Evolutionary conservation across 1,140 invertebrate species (phyloP), one percentile per base, ranked within the genome.

Genomic region (Bursaphelenchus mucronatus): DNA sequence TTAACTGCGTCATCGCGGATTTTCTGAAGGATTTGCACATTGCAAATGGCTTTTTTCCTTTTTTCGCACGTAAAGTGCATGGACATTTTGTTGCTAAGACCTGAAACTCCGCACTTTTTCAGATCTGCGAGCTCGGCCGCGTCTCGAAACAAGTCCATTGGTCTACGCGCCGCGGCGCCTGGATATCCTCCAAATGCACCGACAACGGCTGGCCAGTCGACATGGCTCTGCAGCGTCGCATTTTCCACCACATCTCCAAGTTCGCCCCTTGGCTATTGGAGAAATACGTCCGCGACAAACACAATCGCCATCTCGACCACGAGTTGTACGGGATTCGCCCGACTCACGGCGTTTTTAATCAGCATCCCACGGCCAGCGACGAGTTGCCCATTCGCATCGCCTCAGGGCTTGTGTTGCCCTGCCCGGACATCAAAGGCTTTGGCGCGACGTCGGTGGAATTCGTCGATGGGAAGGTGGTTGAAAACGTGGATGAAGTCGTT

Each of bases 321-420:
- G 76, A 75, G 9, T 53, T 72, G 1, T 86, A 83, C 68, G 68
- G 76, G 9, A 57, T 86, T 51, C 78, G 82, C 63, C 84, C 84
- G 40, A 66, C 75, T 15, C 82, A 85, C 63, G 46, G 72, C 3
- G 68, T 76, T 11, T 71, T 83, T 13, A 71, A 76, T 44, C 67
- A 68, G 4, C 83, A 85, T 73, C 81, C 83, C 0, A 85, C 82
- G 43, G 82, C 85, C 39, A 85, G 85, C 68, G 85, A 86, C 69
- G 83, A 85, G 47, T 70, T 85, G 11, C 82, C 84, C 3, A 83
- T 56, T 63, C 80, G 83, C 15, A 82, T 86, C 10, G 75, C 84
- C 52, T 82, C 68, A 11, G 85, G 85, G 6, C 75, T 78, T 5
- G 76, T 86, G 17, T 66, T 72, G 7, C 69, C 83, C 9, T 82